These are phyloP conservation scores for Gallinago solitaria DNA, from an alignment of 2,797 vertebrate species.

Conservation along the genomic window DNA sequence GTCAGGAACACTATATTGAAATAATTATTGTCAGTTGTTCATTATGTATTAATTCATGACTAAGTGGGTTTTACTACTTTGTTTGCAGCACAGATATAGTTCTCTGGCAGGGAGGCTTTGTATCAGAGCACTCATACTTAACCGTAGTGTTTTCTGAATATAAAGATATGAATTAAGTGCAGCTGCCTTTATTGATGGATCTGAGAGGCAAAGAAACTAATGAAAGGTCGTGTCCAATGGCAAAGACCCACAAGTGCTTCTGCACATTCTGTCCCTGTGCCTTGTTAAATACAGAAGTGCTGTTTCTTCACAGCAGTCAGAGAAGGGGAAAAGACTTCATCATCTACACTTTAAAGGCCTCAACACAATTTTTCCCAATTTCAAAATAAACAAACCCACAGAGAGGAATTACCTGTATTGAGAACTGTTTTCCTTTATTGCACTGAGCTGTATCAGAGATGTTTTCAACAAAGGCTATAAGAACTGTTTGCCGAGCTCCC, in stretches of 20 bases:
- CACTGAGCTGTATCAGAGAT: neutral
- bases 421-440: neutral
- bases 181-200: neutral
- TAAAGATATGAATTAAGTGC: neutral
- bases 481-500: neutral
- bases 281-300: neutral
- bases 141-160: neutral
- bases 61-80: slow-evolving; percentile 47
- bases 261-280: neutral
- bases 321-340: neutral
- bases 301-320: neutral
- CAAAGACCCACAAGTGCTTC: neutral
- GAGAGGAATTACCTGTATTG: neutral
- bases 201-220: neutral
- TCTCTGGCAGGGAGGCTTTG: neutral
- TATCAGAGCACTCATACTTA: neutral
- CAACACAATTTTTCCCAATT: neutral
- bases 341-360: neutral
- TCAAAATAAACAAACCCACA: neutral
- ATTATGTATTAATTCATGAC: slow-evolving; percentile 42
- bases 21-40: slow-evolving; percentile 53
- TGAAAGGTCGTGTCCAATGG: neutral
- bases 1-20: slow-evolving; percentile 14
- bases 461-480: neutral
- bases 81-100: slow-evolving; percentile 30